A percentile compares a stretch with the other conserved stretches of the same genome.
These are phyloP conservation scores for Plutella xylostella DNA, from an alignment of 2,888 invertebrate genomes.

Conservation along the genomic window DNA sequence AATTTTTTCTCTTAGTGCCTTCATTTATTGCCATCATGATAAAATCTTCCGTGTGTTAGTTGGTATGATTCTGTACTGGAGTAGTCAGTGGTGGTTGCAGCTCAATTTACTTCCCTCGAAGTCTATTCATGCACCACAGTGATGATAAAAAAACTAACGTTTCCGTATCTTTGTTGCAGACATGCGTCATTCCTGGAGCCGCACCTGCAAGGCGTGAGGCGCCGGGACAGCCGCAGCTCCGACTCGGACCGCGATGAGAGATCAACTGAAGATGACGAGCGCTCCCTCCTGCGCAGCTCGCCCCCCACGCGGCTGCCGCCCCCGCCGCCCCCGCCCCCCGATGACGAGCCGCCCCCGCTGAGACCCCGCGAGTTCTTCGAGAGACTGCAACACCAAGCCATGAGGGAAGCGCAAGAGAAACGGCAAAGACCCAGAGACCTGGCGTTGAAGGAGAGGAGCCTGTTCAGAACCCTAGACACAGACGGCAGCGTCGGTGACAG, in stretches of 20 bases:
- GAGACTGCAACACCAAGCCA: slow-evolving; percentile 58
- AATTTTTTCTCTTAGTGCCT: no score
- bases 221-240: slow-evolving; percentile 58
- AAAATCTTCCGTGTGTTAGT: no score
- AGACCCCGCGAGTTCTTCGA: slow-evolving; percentile 69
- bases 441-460: slow-evolving; percentile 36
- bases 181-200: slow-evolving; percentile 82
- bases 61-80: no score
- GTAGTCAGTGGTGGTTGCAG: no score
- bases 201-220: slow-evolving; percentile 74
- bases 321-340: slow-evolving; percentile 51
- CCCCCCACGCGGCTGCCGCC: slow-evolving; percentile 57
- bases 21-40: no score
- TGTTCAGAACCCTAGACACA: slow-evolving; percentile 50
- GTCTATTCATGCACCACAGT: no score
- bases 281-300: slow-evolving; percentile 52
- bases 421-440: slow-evolving; percentile 40
- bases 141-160: no score
- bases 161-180: slow-evolving; percentile 73
- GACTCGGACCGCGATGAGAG: slow-evolving; percentile 65
- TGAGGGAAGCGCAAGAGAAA: slow-evolving; percentile 53
- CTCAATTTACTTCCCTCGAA: no score
- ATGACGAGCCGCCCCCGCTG: slow-evolving; percentile 61
- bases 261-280: slow-evolving; percentile 60
- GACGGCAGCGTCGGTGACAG: slow-evolving; percentile 62